Conservation (phyloP, 1,140 invertebrate species). For the Brachionus calyciflorus region DNA sequence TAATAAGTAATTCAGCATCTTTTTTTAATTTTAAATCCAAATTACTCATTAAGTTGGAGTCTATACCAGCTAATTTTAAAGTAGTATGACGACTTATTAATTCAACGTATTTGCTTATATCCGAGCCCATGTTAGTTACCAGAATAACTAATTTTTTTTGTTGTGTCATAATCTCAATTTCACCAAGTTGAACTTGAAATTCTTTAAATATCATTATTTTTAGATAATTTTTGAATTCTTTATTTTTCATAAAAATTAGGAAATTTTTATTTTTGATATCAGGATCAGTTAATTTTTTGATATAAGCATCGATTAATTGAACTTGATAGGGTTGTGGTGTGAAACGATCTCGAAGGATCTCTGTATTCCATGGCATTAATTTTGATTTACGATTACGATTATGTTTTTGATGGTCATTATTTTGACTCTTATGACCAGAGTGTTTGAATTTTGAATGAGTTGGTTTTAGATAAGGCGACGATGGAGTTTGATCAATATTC, state of each 20-base stretch:
- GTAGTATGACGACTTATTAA: background rate
- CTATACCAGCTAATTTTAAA: constrained; percentile 31
- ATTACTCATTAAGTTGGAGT: constrained; percentile 22
- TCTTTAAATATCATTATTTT: constrained; percentile 5
- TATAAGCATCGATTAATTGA: constrained; percentile 42
- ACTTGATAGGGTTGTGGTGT: constrained; percentile 32
- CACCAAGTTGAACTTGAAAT: background rate
- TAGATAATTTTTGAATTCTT: constrained; percentile 26
- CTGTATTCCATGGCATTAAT: constrained; percentile 39
- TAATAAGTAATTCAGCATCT: constrained; percentile 24
- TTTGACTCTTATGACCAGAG: background rate
- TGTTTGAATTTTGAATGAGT: background rate
- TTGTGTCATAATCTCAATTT: background rate
- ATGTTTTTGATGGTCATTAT: background rate
- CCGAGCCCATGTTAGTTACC: constrained; percentile 28
- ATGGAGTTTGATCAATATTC: background rate
- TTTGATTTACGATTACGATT: background rate
- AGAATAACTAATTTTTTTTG: constrained; percentile 28
- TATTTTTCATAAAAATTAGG: constrained; percentile 36
- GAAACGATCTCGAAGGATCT: constrained; percentile 33
- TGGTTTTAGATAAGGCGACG: background rate
- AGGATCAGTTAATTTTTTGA: background rate
- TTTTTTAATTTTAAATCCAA: constrained; percentile 6
- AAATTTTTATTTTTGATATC: background rate
- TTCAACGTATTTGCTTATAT: constrained; percentile 28